phyloP scores from a whole-genome alignment of 2,113 vertebrate species.

The Amphiprion ocellaris region DNA sequence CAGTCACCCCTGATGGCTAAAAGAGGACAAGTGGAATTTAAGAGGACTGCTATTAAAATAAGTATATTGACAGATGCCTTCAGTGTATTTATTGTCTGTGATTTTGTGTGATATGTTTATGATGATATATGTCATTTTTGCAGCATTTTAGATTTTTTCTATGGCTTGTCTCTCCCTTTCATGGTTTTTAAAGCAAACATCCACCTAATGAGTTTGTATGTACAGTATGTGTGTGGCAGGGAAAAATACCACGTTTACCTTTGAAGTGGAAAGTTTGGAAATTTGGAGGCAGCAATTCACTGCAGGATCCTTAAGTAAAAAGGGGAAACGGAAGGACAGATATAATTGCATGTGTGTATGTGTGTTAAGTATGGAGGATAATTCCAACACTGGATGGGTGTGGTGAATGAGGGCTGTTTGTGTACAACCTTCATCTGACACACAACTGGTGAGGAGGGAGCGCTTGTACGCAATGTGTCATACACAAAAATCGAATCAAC shows the following conservation, averaged over 20 bases:
- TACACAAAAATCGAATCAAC: constrained; percentile 52
- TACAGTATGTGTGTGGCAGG: constrained; percentile 49
- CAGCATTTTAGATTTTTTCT: not conserved
- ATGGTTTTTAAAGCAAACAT: constrained; percentile 48
- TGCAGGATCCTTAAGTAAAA: constrained; percentile 39
- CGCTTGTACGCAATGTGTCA: constrained; percentile 39
- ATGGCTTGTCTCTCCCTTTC: constrained; percentile 9
- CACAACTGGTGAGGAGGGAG: constrained; percentile 30
- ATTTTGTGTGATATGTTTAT: not conserved
- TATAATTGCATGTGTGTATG: constrained; percentile 57
- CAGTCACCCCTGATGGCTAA: not conserved
- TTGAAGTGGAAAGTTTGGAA: constrained; percentile 51
- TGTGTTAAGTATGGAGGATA: constrained; percentile 49
- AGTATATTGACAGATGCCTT: not conserved
- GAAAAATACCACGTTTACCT: constrained; percentile 27
- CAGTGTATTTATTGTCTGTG: not conserved
- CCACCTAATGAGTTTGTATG: constrained; percentile 35
- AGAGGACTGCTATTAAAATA: not conserved
- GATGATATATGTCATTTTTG: constrained; percentile 9
- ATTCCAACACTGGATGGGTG: constrained; percentile 68
- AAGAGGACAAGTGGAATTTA: not conserved
- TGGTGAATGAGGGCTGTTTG: constrained; percentile 64
- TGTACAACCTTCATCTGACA: constrained; percentile 47
- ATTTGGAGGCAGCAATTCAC: constrained; percentile 26
- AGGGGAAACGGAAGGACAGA: constrained; percentile 42